These are phyloP conservation scores for Spondyliosoma cantharus DNA, from an alignment of 2,797 vertebrate genomes.

Conservation along the genomic window DNA sequence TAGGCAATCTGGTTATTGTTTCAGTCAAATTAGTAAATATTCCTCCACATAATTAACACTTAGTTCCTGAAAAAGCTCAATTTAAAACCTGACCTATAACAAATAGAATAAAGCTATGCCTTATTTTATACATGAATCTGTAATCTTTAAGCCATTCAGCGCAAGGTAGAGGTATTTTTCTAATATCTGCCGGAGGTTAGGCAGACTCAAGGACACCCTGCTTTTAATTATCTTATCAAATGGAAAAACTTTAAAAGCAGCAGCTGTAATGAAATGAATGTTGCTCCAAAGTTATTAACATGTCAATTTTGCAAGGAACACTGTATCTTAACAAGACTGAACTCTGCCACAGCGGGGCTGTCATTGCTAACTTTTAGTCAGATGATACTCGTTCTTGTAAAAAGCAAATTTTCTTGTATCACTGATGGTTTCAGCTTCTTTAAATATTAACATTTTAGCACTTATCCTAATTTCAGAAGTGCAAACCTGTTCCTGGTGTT, in stretches of 20 bases:
- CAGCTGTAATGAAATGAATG: background rate
- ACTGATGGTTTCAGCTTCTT: too few relatives aligned
- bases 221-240: background rate
- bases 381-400: too few relatives aligned
- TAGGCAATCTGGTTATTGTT: background rate
- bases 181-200: background rate
- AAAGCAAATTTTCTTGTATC: too few relatives aligned
- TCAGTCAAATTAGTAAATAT: slow-evolving; percentile 1
- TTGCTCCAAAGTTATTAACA: too few relatives aligned
- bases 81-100: background rate
- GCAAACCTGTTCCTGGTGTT: background rate
- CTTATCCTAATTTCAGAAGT: too few relatives aligned
- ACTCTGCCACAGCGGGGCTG: too few relatives aligned
- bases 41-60: background rate
- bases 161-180: background rate
- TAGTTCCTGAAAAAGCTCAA: background rate
- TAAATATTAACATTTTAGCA: too few relatives aligned
- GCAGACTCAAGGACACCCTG: background rate
- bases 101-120: background rate
- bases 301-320: background rate
- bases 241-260: background rate
- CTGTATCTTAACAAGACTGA: background rate
- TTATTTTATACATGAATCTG: background rate
- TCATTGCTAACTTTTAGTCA: background rate
- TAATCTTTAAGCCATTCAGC: background rate